These are phyloP conservation scores for Seriola rivoliana DNA, from an alignment of 2,113 vertebrate genomes.

Conservation along the genomic window DNA sequence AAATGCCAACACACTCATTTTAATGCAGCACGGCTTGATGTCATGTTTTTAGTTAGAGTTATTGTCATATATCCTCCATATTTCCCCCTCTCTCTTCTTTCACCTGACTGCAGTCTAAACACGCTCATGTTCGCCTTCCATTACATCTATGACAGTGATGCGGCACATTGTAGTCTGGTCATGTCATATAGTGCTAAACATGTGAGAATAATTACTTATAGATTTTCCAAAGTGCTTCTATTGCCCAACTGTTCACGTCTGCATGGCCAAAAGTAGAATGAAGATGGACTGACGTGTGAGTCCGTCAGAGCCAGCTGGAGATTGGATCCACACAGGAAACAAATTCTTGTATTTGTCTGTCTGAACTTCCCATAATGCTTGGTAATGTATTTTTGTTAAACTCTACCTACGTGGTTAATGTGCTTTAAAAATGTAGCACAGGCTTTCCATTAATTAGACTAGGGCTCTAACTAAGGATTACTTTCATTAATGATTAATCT, in stretches of 20 bases:
- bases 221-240: background rate
- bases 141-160: conserved; percentile 5
- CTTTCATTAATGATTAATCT: too few species aligned
- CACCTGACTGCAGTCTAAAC: background rate
- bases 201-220: background rate
- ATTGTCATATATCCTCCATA: background rate
- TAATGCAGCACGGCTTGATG: background rate
- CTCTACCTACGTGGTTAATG: too few species aligned
- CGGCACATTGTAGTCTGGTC: conserved; percentile 16
- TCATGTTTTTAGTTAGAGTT: background rate
- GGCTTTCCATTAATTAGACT: too few species aligned
- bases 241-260: background rate
- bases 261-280: background rate
- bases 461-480: too few species aligned
- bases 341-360: too few species aligned
- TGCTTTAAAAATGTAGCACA: too few species aligned
- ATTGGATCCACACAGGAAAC: background rate
- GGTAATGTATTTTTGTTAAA: too few species aligned
- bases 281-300: background rate
- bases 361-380: too few species aligned
- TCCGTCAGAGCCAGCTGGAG: too few species aligned
- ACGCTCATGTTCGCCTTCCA: background rate
- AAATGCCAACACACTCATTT: background rate
- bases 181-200: conserved; percentile 4
- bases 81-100: background rate